These are phyloP conservation scores for Drosophila austrosaltans DNA, from an alignment of 2,888 invertebrate genomes.

Conservation along the genomic window DNA sequence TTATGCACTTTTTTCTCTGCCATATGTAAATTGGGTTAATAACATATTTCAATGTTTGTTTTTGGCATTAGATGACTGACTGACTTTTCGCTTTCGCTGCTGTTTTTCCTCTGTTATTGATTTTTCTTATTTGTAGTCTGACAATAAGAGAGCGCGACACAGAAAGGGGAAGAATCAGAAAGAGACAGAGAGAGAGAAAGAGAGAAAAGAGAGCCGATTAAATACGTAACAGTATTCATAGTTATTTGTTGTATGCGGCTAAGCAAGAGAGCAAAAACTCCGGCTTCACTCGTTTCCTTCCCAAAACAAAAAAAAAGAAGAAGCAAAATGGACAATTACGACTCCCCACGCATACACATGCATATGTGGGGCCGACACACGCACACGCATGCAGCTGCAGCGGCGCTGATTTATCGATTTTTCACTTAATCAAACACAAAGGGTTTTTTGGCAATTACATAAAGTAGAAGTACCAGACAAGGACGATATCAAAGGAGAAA, in stretches of 20 bases:
- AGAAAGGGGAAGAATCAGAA: conserved; percentile 26
- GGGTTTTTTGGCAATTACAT: conserved; percentile 58
- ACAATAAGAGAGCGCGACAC: conserved; percentile 41
- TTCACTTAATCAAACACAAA: conserved; percentile 49
- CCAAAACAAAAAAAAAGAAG: conserved; percentile 43
- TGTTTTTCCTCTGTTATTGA: conserved; percentile 60
- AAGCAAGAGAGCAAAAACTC: conserved; percentile 10
- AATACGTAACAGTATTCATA: conserved; percentile 42
- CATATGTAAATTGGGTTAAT: conserved; percentile 72
- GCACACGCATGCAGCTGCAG: conserved; percentile 63
- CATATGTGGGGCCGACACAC: conserved; percentile 30
- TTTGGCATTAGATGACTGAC: conserved; percentile 39
- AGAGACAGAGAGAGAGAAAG: conserved; percentile 38
- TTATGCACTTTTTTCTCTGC: conserved; percentile 31
- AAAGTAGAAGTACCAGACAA: conserved; percentile 39
- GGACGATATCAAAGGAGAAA: conserved; percentile 14
- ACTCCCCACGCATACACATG: conserved; percentile 56
- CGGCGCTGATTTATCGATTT: conserved; percentile 76
- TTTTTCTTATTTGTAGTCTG: conserved; percentile 68
- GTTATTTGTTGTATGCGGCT: conserved; percentile 68
- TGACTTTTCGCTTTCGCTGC: conserved; percentile 58
- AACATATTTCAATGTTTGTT: conserved; percentile 56
- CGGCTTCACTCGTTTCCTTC: conserved; percentile 43
- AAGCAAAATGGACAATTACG: conserved; percentile 53
- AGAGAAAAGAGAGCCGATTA: conserved; percentile 48